Evolutionary conservation across 2,888 invertebrate genomes (phyloP).

Genomic region (Tholera decimalis): DNA sequence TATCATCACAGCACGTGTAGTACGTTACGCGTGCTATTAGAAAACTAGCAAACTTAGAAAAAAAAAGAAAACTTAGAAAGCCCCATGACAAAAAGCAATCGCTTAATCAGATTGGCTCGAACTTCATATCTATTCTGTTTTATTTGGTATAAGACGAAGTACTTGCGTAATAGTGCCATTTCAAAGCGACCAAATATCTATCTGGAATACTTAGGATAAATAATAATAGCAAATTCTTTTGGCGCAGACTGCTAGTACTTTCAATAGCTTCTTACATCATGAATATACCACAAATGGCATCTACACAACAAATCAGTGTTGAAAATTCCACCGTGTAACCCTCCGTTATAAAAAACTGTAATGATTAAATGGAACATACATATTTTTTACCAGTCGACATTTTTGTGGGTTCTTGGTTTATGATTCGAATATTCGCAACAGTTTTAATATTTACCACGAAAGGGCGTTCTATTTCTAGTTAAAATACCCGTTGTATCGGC

Average conservation of each 20-base stretch:
- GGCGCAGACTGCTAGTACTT: neutral
- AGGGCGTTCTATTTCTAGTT: constrained; percentile 32
- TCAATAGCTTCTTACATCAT: neutral
- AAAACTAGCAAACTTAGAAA: no score
- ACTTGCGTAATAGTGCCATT: neutral
- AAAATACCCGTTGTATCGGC: constrained; percentile 38
- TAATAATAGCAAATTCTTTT: neutral
- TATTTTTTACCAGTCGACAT: neutral
- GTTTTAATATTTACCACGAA: constrained; percentile 9
- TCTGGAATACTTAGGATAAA: neutral
- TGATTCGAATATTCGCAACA: neutral
- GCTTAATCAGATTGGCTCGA: constrained; percentile 23
- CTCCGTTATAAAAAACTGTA: neutral
- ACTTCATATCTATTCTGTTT: neutral
- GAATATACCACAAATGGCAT: neutral
- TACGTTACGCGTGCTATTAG: constrained; percentile 21
- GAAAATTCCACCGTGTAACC: neutral
- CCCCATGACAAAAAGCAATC: constrained; percentile 33
- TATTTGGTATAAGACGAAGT: neutral
- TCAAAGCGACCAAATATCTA: neutral
- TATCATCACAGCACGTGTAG: constrained; percentile 27
- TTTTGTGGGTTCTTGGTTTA: neutral
- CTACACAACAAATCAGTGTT: neutral
- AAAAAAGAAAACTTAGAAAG: no score
- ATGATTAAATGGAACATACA: neutral